A percentile compares a stretch with the other conserved stretches of the same genome.
Evolutionary conservation across 2,113 vertebrate genomes (phyloP).

Genomic region (Climacteris rufus): DNA sequence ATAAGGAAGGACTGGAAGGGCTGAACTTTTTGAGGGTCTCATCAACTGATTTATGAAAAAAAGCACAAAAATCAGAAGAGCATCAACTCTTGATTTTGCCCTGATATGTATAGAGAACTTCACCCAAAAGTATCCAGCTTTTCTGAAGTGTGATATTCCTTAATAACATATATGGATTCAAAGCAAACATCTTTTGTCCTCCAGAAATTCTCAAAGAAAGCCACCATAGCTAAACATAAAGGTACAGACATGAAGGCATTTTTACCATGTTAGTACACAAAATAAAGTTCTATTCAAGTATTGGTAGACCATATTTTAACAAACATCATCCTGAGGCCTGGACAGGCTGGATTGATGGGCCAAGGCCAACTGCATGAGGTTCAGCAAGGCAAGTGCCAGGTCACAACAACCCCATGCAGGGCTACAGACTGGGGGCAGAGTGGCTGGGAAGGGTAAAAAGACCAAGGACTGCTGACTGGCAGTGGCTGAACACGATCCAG

Average conservation of each 20-base stretch:
- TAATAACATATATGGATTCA: background rate
- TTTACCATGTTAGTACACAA: background rate
- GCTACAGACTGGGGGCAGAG: background rate
- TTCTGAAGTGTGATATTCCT: background rate
- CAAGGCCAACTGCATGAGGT: background rate
- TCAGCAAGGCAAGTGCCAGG: background rate
- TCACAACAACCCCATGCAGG: background rate
- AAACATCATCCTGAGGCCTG: background rate
- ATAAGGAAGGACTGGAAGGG: background rate
- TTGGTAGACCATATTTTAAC: background rate
- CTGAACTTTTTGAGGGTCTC: background rate
- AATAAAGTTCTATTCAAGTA: background rate
- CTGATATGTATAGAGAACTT: background rate
- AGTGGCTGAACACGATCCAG: rapidly evolving
- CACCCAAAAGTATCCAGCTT: background rate
- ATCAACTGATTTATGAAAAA: background rate
- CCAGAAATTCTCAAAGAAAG: background rate
- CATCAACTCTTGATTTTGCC: background rate
- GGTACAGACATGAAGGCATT: background rate
- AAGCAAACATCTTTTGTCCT: background rate
- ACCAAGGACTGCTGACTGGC: rapidly evolving
- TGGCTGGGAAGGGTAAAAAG: background rate
- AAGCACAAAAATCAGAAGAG: background rate
- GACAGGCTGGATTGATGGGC: background rate
- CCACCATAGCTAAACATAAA: background rate